Conservation (phyloP, 2,888 invertebrate genomes). For the Parnassius smintheus region DNA sequence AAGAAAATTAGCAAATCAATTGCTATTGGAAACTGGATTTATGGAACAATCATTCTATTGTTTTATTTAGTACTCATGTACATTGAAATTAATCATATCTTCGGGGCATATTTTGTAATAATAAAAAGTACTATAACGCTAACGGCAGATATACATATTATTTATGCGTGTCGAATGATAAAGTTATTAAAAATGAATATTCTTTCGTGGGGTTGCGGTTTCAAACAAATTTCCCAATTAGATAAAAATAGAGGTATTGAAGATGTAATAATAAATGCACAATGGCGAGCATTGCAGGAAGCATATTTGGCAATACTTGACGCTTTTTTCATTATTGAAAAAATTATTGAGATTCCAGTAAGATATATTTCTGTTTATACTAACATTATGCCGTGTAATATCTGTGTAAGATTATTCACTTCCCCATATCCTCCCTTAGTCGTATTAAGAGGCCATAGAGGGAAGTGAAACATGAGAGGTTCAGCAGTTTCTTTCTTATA, state of each 20-base stretch:
- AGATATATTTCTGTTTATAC: neutral
- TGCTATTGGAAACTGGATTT: constrained; percentile 13
- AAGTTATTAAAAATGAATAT: constrained; percentile 7
- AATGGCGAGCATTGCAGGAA: constrained; percentile 8
- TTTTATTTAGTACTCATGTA: neutral
- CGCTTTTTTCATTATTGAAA: constrained; percentile 6
- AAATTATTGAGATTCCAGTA: constrained; percentile 13
- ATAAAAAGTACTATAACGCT: neutral
- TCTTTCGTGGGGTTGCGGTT: constrained; percentile 6
- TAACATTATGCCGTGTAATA: too few relatives aligned
- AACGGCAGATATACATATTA: constrained; percentile 7
- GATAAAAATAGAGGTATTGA: neutral
- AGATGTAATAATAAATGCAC: neutral
- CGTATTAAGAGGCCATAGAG: too few relatives aligned
- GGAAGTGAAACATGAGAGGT: too few relatives aligned
- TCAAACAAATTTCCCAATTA: neutral
- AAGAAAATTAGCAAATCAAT: neutral
- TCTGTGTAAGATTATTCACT: too few relatives aligned
- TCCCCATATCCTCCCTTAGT: too few relatives aligned
- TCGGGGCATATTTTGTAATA: neutral
- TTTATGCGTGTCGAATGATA: constrained; percentile 10
- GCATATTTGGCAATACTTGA: constrained; percentile 7
- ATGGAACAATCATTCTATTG: neutral
- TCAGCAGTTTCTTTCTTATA: too few relatives aligned
- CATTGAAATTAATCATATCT: neutral